Evolutionary conservation across 2,888 invertebrate species (phyloP).

Genomic region (Perizoma affinitatum): DNA sequence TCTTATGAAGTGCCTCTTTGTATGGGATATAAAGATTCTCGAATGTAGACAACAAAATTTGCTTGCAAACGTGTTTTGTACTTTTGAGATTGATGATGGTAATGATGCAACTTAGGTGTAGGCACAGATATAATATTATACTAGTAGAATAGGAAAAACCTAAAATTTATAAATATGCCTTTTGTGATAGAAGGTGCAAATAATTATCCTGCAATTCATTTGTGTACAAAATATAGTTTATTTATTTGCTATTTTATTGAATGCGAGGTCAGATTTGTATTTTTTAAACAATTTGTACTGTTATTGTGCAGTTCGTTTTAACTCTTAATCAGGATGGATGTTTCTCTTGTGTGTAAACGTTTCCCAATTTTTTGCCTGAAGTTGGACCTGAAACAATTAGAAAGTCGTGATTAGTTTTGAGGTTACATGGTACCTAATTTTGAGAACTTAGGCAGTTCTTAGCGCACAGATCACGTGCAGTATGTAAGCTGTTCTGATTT

Average conservation of each 20-base stretch:
- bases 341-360: constrained; percentile 80
- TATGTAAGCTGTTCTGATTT: too few relatives aligned
- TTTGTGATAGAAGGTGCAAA: too few relatives aligned
- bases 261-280: constrained; percentile 62
- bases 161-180: too few relatives aligned
- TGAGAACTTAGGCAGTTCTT: too few relatives aligned
- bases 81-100: too few relatives aligned
- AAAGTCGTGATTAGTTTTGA: constrained; percentile 21
- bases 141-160: too few relatives aligned
- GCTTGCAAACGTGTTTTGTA: too few relatives aligned
- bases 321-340: constrained; percentile 59
- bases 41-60: too few relatives aligned
- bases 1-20: not conserved
- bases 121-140: too few relatives aligned
- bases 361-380: constrained; percentile 68
- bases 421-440: not conserved
- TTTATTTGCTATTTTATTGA: constrained; percentile 37
- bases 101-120: too few relatives aligned
- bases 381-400: constrained; percentile 69
- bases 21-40: too few relatives aligned
- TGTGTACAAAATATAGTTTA: constrained; percentile 42
- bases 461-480: too few relatives aligned
- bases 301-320: constrained; percentile 41
- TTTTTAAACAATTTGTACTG: constrained; percentile 62
- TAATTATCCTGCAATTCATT: not conserved